A percentile compares a stretch with the other conserved stretches of the same genome.
Evolutionary conservation across 2,888 invertebrate species (phyloP).

Genomic region (Amphipoea lucens): DNA sequence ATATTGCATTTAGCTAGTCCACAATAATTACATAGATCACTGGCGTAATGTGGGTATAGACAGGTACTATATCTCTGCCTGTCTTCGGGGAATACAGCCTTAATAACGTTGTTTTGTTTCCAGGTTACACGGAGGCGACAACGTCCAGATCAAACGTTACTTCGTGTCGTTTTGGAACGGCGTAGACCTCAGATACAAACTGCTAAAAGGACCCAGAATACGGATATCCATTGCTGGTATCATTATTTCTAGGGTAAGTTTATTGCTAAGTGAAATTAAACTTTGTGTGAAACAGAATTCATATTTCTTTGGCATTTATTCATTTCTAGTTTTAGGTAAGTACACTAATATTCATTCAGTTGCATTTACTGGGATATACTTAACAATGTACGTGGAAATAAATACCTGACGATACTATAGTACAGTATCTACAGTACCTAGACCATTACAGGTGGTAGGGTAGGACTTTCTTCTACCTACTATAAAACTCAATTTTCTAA

Average conservation of each 20-base stretch:
- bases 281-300: not conserved
- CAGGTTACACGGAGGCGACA: slow-evolving; percentile 94
- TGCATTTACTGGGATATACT: not conserved
- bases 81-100: too few species aligned
- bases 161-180: slow-evolving; percentile 99
- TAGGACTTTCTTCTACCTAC: too few species aligned
- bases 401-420: not conserved
- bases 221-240: slow-evolving; percentile 98
- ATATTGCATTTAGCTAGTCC: not conserved
- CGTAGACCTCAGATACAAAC: slow-evolving; percentile 97
- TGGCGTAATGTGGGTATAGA: not conserved
- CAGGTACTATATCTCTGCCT: not conserved
- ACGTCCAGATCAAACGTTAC: slow-evolving; percentile 96
- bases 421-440: not conserved
- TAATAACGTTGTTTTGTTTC: slow-evolving; percentile 34
- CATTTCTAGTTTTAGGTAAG: too few species aligned
- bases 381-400: not conserved
- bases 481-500: not conserved
- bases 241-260: slow-evolving; percentile 97
- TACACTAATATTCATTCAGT: not conserved
- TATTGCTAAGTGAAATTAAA: not conserved
- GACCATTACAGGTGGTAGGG: not conserved
- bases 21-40: not conserved
- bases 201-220: slow-evolving; percentile 97
- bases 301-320: not conserved